Base-by-base conservation (phyloP, 2,888 invertebrate species). In the Drosophila vallismaia region DNA sequence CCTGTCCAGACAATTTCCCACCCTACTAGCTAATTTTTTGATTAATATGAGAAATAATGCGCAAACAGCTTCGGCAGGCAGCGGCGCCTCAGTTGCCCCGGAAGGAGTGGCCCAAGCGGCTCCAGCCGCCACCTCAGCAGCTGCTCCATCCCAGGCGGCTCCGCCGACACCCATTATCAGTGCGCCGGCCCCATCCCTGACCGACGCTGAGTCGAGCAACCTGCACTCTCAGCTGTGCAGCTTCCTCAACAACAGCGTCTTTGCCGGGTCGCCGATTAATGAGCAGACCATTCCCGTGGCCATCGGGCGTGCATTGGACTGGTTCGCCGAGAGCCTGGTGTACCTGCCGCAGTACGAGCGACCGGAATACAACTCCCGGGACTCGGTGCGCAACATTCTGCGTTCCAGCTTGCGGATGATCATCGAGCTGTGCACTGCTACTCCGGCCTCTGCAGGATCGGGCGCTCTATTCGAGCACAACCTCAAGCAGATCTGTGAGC, bases 261-360 rank as follows among this genome's bases (percentile, higher is more conserved):
- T 92, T 57, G 79, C 79, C 38, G 90, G 91, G 3, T 67, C 67
- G 4, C 80, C 89, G 45, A 89, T 91, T 31, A 90, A 86, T 29
- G 88, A 80, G 26, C 81, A 87, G 33, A 89, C 88, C 28, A 90
- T 89, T 67, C 76, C 81, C 9, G 56, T 63, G 10, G 91, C 90
- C 12, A 79, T 92, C 7, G 79, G 83, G 33, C 87, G 87, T 14
- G 89, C 89, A 1, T 70, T 92, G 53, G 76, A 79, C n/a, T 89
- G 90, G 88, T 80, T 92, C 8, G 79, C 69, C 44, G 87, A 88
- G 19, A 79, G 77, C 60, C 74, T 91, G 4, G 60, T 88, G 46
- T 90, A 83, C 74, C 66, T 91, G 75, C 90, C 90, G 9, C 91
- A 90, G 44, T 91, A 90, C 69, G 92, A 91, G 63, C 79, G 78